Conservation (phyloP, 2,888 invertebrate species). For the Hololepta plana region DNA sequence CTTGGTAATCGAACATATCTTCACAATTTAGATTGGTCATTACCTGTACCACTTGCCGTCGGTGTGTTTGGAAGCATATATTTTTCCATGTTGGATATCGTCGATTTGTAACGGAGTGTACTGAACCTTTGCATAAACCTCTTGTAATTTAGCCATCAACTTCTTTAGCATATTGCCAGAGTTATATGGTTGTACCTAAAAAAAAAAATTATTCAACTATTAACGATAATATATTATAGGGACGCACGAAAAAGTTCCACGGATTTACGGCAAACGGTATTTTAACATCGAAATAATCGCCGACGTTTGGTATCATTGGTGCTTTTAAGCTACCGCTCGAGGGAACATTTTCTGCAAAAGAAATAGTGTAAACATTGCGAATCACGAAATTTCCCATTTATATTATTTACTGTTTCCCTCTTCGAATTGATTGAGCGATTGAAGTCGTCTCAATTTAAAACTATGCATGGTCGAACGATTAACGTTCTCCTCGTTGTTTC, state of each 20-base stretch:
- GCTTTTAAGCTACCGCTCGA: constrained; percentile 22
- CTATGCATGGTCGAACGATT: too few relatives aligned
- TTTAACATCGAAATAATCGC: constrained; percentile 48
- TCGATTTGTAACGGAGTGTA: constrained; percentile 25
- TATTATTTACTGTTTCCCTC: too few relatives aligned
- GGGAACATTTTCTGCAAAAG: constrained; percentile 20
- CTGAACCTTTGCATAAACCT: constrained; percentile 34
- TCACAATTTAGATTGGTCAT: constrained; percentile 11
- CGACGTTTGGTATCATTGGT: constrained; percentile 28
- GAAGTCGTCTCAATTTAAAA: too few relatives aligned
- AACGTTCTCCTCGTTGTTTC: too few relatives aligned
- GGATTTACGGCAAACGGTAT: constrained; percentile 64
- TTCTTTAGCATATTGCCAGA: constrained; percentile 28
- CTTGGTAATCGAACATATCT: constrained; percentile 2
- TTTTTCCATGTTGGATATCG: constrained; percentile 32
- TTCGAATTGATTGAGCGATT: too few relatives aligned
- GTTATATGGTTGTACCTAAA: constrained; percentile 33
- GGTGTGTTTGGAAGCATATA: constrained; percentile 50
- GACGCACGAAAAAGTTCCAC: constrained; percentile 45
- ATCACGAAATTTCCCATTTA: too few relatives aligned
- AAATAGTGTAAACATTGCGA: too few relatives aligned
- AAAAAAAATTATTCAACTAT: constrained; percentile 4
- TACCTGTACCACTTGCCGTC: constrained; percentile 58
- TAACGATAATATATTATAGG: constrained; percentile 5
- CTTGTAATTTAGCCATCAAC: constrained; percentile 50